These are phyloP conservation scores for Lathronympha strigana DNA, from an alignment of 2,888 invertebrate species.

Conservation along the genomic window DNA sequence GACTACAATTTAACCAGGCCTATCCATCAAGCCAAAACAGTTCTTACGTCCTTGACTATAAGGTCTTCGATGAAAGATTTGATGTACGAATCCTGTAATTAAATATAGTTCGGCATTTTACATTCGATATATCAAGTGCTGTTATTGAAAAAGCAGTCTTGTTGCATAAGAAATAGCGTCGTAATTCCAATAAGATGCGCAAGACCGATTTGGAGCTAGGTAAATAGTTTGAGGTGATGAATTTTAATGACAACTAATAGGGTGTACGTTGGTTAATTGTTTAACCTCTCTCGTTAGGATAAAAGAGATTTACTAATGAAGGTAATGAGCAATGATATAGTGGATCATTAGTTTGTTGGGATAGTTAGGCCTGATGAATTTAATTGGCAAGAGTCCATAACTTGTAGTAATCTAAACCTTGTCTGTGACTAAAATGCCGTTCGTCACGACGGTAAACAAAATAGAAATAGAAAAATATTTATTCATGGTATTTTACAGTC, in stretches of 20 bases:
- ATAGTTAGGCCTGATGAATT: neutral
- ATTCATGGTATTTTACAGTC: no score
- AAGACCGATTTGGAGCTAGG: neutral
- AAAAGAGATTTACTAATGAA: constrained; percentile 19
- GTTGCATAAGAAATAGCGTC: neutral
- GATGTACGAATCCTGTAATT: neutral
- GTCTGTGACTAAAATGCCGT: no score
- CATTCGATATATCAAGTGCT: neutral
- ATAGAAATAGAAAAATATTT: no score
- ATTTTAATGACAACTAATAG: constrained; percentile 35
- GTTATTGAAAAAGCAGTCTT: neutral
- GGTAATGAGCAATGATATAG: constrained; percentile 10
- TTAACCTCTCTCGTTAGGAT: constrained; percentile 15
- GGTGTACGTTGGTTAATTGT: constrained; percentile 25
- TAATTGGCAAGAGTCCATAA: no score
- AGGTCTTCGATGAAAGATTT: neutral
- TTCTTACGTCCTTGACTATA: neutral
- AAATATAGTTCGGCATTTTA: neutral
- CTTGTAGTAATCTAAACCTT: no score
- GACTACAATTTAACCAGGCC: neutral
- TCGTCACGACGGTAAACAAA: no score
- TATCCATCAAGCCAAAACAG: neutral
- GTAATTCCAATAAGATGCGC: neutral
- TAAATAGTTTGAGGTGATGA: constrained; percentile 32
- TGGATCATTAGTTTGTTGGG: neutral